phyloP scores from a whole-genome alignment of 2,797 vertebrate species.

The Todus mexicanus region DNA sequence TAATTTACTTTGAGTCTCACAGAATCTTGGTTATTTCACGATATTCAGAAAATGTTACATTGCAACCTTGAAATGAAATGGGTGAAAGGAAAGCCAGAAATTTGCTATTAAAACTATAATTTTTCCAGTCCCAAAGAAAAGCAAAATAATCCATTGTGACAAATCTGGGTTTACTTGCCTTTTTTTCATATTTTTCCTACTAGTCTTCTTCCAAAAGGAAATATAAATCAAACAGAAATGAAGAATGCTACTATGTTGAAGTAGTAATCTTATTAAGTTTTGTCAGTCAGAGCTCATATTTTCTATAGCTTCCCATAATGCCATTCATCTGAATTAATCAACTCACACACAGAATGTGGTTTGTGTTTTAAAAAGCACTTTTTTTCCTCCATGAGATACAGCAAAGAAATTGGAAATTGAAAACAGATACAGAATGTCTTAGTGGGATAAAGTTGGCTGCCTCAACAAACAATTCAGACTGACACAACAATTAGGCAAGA shows the following conservation, averaged over 20 bases:
- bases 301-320: neutral
- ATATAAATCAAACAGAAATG: neutral
- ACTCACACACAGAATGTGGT: neutral
- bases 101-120: neutral
- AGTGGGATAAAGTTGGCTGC: neutral
- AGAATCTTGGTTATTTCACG: neutral
- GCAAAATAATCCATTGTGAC: neutral
- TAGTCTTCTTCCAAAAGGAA: neutral
- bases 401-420: constrained; percentile 1
- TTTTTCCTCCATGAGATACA: neutral
- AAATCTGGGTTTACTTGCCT: constrained; percentile 6
- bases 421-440: constrained; percentile 14
- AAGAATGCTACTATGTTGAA: neutral
- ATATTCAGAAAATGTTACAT: neutral
- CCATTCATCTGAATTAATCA: constrained; percentile 38
- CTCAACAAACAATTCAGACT: constrained; percentile 27
- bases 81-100: neutral
- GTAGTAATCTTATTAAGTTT: constrained; percentile 12
- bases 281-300: neutral
- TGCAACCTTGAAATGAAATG: neutral
- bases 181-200: neutral
- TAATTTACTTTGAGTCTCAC: neutral
- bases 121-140: neutral
- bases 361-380: neutral
- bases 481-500: neutral